A percentile compares a stretch with the other conserved stretches of the same genome.
phyloP scores from a whole-genome alignment of 2,113 vertebrate genomes.

The Labrus mixtus region DNA sequence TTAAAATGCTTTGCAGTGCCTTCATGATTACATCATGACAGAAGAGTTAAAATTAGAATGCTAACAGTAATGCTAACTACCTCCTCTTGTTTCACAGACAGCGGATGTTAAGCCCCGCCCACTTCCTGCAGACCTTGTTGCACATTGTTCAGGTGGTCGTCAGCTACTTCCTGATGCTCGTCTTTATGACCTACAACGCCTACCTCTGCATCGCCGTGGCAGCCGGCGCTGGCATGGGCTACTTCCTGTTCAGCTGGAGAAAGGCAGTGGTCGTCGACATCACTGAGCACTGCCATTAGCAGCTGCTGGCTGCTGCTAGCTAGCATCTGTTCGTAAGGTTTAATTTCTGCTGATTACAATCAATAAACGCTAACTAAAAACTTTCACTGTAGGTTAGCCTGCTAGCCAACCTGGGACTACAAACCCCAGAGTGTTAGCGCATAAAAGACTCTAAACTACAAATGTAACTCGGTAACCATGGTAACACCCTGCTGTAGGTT shows the following conservation, averaged over 20 bases:
- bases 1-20: not conserved
- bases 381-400: not conserved
- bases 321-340: not conserved
- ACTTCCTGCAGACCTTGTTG: constrained; percentile 92
- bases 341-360: constrained; percentile 34
- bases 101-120: constrained; percentile 93
- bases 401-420: not conserved
- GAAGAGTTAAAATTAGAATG: too few relatives aligned
- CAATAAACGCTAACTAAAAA: constrained; percentile 6
- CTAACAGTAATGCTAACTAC: not conserved
- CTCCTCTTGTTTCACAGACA: constrained; percentile 81
- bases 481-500: constrained; percentile 14
- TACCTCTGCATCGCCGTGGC: constrained; percentile 97
- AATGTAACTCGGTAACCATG: constrained; percentile 9
- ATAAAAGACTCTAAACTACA: constrained; percentile 23
- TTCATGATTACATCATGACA: not conserved
- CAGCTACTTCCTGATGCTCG: constrained; percentile 98
- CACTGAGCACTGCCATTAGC: constrained; percentile 97
- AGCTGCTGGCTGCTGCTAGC: not conserved
- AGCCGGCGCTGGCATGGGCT: constrained; percentile 90
- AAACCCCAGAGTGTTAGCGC: not conserved
- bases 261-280: constrained; percentile 98
- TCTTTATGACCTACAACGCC: constrained; percentile 99
- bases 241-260: constrained; percentile 99
- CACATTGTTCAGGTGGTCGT: constrained; percentile 95